Evolutionary conservation across 2,888 invertebrate genomes (phyloP), one percentile per base, ranked within the genome.

Genomic region (Dynastes maya): DNA sequence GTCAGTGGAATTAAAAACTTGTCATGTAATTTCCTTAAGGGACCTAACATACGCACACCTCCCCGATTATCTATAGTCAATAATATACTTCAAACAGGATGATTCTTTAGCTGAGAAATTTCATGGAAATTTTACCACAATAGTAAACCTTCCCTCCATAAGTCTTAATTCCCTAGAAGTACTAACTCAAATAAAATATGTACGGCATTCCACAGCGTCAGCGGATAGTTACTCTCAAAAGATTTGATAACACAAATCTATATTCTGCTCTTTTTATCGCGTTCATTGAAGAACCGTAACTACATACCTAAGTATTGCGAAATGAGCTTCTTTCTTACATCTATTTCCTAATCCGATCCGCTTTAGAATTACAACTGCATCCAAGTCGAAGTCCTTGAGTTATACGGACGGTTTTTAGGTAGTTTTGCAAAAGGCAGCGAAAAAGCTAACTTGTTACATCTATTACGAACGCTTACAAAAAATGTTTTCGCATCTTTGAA

Each of bases 391-490:
- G 37, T 32, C 64, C 64, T 64, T 64, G 64, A 64, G 64, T 32
- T 64, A 64, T 64, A 64, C 64, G n/a, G n/a, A 37, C 37, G 37
- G 64, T 64, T 64, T 64, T 64, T 64, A 64, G 64, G 64, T 64
- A n/a, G 64, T 64, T 64, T 64, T 64, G 37, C 64, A 64, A 64
- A 64, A 29, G 64, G 32, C 11, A 64, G 32, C 64, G 64, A 64
- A 32, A 64, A 64, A 32, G n/a, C 64, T 64, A 32, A 64, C 64
- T 64, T 32, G 64, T 64, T 64, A 29, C 64, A 64, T 64, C 37
- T 4, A 64, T 64, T 64, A 37, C 64, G 4, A 64, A 11, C 45
- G 64, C 11, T 9, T 32, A 11, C 64, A 64, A 64, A 64, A 64
- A 64, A 32, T 3, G 29, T 64, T 64, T 64, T 64, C 64, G 37